Percentiles rank a stretch among this genome's conserved stretches.
Conservation (phyloP, 2,113 vertebrate genomes). For the Pterophyllum scalare region DNA sequence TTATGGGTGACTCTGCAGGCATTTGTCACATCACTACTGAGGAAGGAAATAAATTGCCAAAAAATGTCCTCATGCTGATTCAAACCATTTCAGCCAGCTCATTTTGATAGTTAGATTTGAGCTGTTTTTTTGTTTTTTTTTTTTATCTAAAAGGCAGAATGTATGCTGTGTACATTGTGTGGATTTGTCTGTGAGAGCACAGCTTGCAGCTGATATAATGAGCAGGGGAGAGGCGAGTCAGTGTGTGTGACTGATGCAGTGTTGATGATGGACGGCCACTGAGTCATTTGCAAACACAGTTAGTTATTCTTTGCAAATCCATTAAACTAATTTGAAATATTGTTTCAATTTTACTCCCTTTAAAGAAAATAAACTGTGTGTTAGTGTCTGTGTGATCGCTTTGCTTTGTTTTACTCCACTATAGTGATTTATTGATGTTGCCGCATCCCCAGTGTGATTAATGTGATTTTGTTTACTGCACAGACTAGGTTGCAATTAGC, state of each 20-base stretch:
- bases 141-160: neutral
- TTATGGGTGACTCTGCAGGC: neutral
- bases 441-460: conserved; percentile 34
- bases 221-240: conserved; percentile 48
- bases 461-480: conserved; percentile 62
- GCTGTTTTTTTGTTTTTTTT: neutral
- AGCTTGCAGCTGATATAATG: conserved; percentile 51
- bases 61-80: neutral
- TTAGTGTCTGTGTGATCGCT: conserved; percentile 31
- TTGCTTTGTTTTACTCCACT: conserved; percentile 52
- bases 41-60: conserved; percentile 6
- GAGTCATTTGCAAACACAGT: conserved; percentile 56
- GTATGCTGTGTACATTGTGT: conserved; percentile 29
- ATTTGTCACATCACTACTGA: neutral
- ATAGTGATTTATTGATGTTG: conserved; percentile 48
- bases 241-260: conserved; percentile 57
- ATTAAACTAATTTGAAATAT: conserved; percentile 42
- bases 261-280: conserved; percentile 51
- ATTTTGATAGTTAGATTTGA: neutral
- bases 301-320: conserved; percentile 35
- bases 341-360: conserved; percentile 26
- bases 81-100: neutral
- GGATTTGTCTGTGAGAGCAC: conserved; percentile 29
- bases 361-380: conserved; percentile 30
- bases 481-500: conserved; percentile 55